Evolutionary conservation across 2,888 invertebrate species (phyloP), one percentile per base, ranked within the genome.

Genomic region (Apodemia zela): DNA sequence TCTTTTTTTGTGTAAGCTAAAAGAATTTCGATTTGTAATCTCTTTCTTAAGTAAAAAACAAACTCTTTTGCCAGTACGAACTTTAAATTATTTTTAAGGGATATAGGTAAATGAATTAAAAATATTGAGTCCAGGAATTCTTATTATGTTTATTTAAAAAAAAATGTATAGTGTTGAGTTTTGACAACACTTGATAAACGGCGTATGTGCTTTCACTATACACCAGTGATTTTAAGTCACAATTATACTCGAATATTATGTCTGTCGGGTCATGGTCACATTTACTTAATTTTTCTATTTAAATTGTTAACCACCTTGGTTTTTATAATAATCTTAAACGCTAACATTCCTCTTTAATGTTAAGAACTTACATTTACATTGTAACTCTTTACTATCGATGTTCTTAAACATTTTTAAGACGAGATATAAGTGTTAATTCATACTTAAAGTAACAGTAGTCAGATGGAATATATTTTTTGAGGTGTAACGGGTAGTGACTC

Each of bases 331-430:
- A 45, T 45, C 75, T 79, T 87, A 89, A 90, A 90, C 90, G 90
- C 89, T 89, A 88, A 90, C 90, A 90, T 89, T 89, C 81, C 84
- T 60, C 29, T 63, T 59, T 63, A 42, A 59, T 21, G 42, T 35
- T 62, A 57, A 57, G 54, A 42, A 57, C 64, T 64, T 71, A 51
- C 64, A 65, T 68, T 51, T 51, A 21, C 18, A 54, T 54, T 21
- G 4, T 51, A 18, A 25, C 25, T 15, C 13, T 21, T 54, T 54
- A 29, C 6, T 47, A n/a, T 57, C 29, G 15, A n/a, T 57, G 57
- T 57, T 57, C 25, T 29, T n/a, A 47, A 47, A 2, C 6, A 57
- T 57, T 29, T 51, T 29, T 54, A 54, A 54, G 54, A 21, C 15
- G 15, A 15, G 25, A 54, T 54, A 15, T 54, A 15, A 11, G 51